Evolutionary conservation across 1,140 invertebrate genomes (phyloP).

Genomic region (Nilaparvata lugens): DNA sequence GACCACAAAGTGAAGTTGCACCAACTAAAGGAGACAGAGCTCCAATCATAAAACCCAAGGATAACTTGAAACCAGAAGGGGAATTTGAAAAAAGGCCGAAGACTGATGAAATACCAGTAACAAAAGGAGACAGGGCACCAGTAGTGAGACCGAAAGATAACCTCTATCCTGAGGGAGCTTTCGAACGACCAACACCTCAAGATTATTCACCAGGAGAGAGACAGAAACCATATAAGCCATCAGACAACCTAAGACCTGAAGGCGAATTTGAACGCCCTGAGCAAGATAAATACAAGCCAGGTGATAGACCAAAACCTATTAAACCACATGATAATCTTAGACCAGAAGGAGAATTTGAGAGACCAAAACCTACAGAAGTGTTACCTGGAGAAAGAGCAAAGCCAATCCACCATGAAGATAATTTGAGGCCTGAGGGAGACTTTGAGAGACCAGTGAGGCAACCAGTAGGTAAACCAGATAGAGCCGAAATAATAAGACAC

Average conservation of each 20-base stretch:
- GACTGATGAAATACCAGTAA: conserved; percentile 41
- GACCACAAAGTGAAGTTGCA: conserved; percentile 16
- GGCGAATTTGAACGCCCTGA: conserved; percentile 39
- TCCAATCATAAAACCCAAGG: conserved; percentile 34
- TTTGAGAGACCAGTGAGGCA: conserved; percentile 37
- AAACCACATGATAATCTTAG: conserved; percentile 51
- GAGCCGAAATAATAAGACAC: conserved; percentile 46
- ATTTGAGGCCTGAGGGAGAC: conserved; percentile 46
- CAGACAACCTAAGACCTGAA: conserved; percentile 40
- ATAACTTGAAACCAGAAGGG: conserved; percentile 49
- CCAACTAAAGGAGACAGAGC: conserved; percentile 34
- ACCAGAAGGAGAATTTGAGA: conserved; percentile 51
- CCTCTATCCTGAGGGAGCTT: conserved; percentile 49
- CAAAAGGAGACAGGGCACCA: conserved; percentile 35
- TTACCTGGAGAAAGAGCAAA: conserved; percentile 40
- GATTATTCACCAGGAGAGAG: conserved; percentile 32
- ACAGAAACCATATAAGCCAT: conserved; percentile 28
- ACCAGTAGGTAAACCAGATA: conserved; percentile 40
- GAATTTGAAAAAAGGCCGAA: conserved; percentile 40
- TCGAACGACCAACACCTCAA: conserved; percentile 26
- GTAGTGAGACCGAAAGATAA: conserved; percentile 41
- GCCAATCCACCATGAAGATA: conserved; percentile 36
- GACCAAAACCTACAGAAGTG: conserved; percentile 28
- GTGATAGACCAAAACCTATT: conserved; percentile 45
- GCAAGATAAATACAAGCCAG: conserved; percentile 34